A percentile compares a stretch with the other conserved stretches of the same genome.
Conservation (phyloP, 2,888 invertebrate genomes). For the Acanthacorydalis orientalis region DNA sequence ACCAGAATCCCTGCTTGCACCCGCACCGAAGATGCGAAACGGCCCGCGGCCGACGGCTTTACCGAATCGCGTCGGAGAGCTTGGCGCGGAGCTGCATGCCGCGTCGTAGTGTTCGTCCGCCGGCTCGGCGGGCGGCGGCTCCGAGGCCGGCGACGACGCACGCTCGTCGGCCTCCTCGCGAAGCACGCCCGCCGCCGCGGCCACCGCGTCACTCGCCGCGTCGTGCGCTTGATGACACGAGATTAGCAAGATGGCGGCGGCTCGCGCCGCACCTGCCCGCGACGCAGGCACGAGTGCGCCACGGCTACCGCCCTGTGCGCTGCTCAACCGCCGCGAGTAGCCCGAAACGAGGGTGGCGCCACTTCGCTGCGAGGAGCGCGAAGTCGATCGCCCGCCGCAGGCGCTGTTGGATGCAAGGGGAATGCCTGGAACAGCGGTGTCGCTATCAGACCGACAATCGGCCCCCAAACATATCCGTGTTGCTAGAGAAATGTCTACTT, state of each 20-base stretch:
- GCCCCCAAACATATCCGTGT: too few relatives aligned
- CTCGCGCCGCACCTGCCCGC: constrained; percentile 84
- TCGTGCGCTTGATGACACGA: constrained; percentile 52
- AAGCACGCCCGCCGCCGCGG: constrained; percentile 9
- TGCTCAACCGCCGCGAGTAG: constrained; percentile 33
- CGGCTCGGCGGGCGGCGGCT: constrained; percentile 4
- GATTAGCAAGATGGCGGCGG: constrained; percentile 89
- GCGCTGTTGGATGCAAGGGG: constrained; percentile 40
- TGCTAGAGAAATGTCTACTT: too few relatives aligned
- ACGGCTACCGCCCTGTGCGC: constrained; percentile 39
- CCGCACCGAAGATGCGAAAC: not conserved
- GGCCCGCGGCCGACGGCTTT: not conserved
- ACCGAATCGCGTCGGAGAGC: constrained; percentile 10
- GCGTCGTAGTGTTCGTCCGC: constrained; percentile 5
- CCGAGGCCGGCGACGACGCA: constrained; percentile 8
- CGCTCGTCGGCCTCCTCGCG: constrained; percentile 19
- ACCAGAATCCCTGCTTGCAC: constrained; percentile 5
- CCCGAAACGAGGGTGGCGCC: constrained; percentile 26
- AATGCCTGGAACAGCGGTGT: constrained; percentile 29
- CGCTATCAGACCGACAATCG: too few relatives aligned
- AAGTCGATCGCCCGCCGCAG: constrained; percentile 17
- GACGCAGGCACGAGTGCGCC: constrained; percentile 62
- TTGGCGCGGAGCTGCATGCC: constrained; percentile 10
- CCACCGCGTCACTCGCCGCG: constrained; percentile 11
- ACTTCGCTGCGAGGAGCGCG: constrained; percentile 29